A percentile compares a stretch with the other conserved stretches of the same genome.
These are phyloP conservation scores for Elgonia sp. DNA, from an alignment of 2,888 invertebrate species.

Conservation along the genomic window DNA sequence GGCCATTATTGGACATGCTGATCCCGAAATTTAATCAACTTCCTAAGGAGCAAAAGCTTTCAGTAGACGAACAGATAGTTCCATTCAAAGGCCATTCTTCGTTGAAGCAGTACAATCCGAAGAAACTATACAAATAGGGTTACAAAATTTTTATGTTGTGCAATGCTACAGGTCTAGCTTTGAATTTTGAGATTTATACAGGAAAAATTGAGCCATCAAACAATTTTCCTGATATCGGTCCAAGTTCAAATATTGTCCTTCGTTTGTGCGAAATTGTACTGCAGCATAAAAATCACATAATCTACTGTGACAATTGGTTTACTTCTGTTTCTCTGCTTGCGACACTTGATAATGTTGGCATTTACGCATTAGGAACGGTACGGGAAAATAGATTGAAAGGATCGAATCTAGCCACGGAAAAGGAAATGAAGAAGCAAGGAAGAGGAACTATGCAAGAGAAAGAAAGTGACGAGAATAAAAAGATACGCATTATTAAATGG, in stretches of 20 bases:
- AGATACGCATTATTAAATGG: slow-evolving; percentile 46
- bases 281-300: slow-evolving; percentile 32
- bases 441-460: slow-evolving; percentile 35
- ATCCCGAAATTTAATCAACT: slow-evolving; percentile 41
- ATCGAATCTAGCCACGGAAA: slow-evolving; percentile 5
- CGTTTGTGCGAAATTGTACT: slow-evolving; percentile 16
- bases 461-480: slow-evolving; percentile 32
- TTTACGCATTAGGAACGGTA: slow-evolving; percentile 15
- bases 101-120: slow-evolving; percentile 52
- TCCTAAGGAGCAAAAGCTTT: slow-evolving; percentile 51
- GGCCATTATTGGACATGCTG: slow-evolving; percentile 38
- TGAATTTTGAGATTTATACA: slow-evolving; percentile 51
- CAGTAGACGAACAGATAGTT: slow-evolving; percentile 44
- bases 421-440: slow-evolving; percentile 40
- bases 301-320: slow-evolving; percentile 47
- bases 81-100: slow-evolving; percentile 51
- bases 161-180: slow-evolving; percentile 40
- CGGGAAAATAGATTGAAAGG: slow-evolving; percentile 36
- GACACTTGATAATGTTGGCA: slow-evolving; percentile 25
- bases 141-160: slow-evolving; percentile 48
- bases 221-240: slow-evolving; percentile 53
- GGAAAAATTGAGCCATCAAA: slow-evolving; percentile 43
- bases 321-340: slow-evolving; percentile 29
- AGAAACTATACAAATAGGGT: slow-evolving; percentile 52
- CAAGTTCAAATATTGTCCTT: slow-evolving; percentile 44